Percentiles rank a stretch among this genome's conserved stretches.
Evolutionary conservation across 1,140 invertebrate genomes (phyloP).

Genomic region (Condylostylus longicornis): DNA sequence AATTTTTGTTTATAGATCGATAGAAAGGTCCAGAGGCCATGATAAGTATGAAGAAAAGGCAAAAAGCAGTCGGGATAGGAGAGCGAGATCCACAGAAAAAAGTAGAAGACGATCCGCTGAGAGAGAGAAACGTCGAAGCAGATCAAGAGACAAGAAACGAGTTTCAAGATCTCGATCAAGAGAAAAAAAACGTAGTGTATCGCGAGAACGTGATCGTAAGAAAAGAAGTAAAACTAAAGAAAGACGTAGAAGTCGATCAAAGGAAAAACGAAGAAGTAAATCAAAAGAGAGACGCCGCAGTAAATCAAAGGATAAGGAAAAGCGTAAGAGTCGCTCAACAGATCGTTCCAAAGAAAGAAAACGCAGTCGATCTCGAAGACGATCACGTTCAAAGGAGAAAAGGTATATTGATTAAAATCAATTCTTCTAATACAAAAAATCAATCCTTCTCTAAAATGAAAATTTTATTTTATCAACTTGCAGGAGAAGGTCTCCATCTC

Average conservation of each 20-base stretch:
- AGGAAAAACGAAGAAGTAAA: conserved; percentile 31
- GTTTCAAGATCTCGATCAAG: conserved; percentile 16
- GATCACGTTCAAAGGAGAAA: conserved; percentile 18
- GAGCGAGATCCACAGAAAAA: neutral
- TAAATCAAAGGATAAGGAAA: conserved; percentile 22
- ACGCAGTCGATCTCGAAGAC: conserved; percentile 16
- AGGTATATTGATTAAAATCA: conserved; percentile 15
- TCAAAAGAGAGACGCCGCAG: conserved; percentile 21
- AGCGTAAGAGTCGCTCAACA: conserved; percentile 9
- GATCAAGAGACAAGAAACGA: conserved; percentile 24
- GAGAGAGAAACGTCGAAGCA: conserved; percentile 5
- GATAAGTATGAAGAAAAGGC: conserved; percentile 12
- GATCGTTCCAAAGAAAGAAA: conserved; percentile 18
- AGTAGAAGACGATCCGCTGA: conserved; percentile 11
- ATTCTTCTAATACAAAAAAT: conserved; percentile 8
- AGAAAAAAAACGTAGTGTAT: conserved; percentile 8
- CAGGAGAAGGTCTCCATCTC: conserved; percentile 23
- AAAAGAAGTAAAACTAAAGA: conserved; percentile 5
- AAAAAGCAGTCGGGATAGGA: conserved; percentile 3
- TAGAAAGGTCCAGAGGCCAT: conserved; percentile 15
- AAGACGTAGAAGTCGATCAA: conserved; percentile 34
- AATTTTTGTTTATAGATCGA: conserved; percentile 30
- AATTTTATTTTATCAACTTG: conserved; percentile 4
- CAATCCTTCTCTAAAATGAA: neutral
- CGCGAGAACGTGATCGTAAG: conserved; percentile 8